Conservation (phyloP, 2,797 vertebrate genomes). For the Typhlichthys eigenmanni region DNA sequence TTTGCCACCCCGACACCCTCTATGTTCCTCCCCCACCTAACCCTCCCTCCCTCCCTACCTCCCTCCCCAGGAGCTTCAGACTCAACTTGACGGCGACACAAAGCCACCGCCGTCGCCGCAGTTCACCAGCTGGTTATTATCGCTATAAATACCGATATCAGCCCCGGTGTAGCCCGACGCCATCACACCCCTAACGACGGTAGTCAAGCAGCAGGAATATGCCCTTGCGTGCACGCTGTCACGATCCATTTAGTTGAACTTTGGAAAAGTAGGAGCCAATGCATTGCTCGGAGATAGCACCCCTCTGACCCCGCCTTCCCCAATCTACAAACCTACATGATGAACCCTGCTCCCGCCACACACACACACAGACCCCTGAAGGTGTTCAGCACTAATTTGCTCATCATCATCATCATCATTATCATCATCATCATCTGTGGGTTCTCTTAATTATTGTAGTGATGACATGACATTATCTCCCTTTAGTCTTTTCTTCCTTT, state of each 20-base stretch:
- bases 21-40: too few relatives aligned
- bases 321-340: not conserved
- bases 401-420: slow-evolving; percentile 50
- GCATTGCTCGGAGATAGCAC: slow-evolving; percentile 52
- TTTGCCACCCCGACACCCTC: slow-evolving; percentile 38
- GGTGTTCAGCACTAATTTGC: slow-evolving; percentile 56
- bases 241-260: slow-evolving; percentile 77
- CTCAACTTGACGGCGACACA: slow-evolving; percentile 56
- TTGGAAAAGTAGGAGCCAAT: slow-evolving; percentile 66
- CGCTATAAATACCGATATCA: slow-evolving; percentile 79
- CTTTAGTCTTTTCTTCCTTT: slow-evolving; percentile 9
- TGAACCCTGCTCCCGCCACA: slow-evolving; percentile 1
- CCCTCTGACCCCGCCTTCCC: not conserved
- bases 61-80: slow-evolving; percentile 44
- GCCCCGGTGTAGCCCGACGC: slow-evolving; percentile 70
- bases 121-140: slow-evolving; percentile 79
- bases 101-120: slow-evolving; percentile 40
- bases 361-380: not conserved
- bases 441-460: slow-evolving; percentile 50
- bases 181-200: slow-evolving; percentile 74
- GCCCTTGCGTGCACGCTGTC: slow-evolving; percentile 74
- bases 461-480: slow-evolving; percentile 44
- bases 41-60: too few relatives aligned
- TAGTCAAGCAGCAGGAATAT: slow-evolving; percentile 78
- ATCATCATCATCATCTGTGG: slow-evolving; percentile 59